These are phyloP conservation scores for Hyphantria cunea DNA, from an alignment of 1,140 invertebrate species.

Conservation along the genomic window DNA sequence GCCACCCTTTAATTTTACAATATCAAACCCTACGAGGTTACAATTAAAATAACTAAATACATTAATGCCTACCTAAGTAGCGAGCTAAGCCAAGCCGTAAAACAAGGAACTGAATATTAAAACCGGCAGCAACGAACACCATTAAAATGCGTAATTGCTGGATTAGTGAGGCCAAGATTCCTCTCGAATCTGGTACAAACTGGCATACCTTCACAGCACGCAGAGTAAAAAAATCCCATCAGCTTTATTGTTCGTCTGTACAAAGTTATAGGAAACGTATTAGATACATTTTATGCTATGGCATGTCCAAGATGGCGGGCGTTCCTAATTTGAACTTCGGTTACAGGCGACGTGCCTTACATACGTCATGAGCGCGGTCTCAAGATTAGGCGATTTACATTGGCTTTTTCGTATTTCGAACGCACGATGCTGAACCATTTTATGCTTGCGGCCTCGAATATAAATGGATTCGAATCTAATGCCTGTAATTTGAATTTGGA, in stretches of 20 bases:
- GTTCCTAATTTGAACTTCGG: conserved; percentile 55
- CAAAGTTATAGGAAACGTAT: background rate
- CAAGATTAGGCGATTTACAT: conserved; percentile 76
- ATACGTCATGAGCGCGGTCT: conserved; percentile 73
- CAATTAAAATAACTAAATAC: conserved; percentile 67
- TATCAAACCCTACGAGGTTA: conserved; percentile 25
- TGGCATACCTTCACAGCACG: conserved; percentile 34
- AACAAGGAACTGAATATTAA: conserved; percentile 79
- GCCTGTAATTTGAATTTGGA: conserved; percentile 55
- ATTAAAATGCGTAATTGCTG: conserved; percentile 81
- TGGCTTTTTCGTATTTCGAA: conserved; percentile 73
- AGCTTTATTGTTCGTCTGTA: conserved; percentile 11
- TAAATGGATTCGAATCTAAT: conserved; percentile 56
- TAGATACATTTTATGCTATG: conserved; percentile 45
- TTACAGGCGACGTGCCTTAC: conserved; percentile 62
- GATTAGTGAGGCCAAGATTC: conserved; percentile 79
- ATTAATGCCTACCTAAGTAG: conserved; percentile 56
- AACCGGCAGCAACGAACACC: conserved; percentile 68
- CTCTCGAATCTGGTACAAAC: conserved; percentile 53
- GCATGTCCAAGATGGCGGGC: conserved; percentile 52
- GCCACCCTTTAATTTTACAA: background rate
- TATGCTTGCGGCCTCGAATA: conserved; percentile 64
- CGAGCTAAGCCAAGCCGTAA: conserved; percentile 62
- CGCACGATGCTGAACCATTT: conserved; percentile 52
- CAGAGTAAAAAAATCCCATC: conserved; percentile 33